phyloP scores from a whole-genome alignment of 2,113 vertebrate species.

The Acrocephalus kingi region DNA sequence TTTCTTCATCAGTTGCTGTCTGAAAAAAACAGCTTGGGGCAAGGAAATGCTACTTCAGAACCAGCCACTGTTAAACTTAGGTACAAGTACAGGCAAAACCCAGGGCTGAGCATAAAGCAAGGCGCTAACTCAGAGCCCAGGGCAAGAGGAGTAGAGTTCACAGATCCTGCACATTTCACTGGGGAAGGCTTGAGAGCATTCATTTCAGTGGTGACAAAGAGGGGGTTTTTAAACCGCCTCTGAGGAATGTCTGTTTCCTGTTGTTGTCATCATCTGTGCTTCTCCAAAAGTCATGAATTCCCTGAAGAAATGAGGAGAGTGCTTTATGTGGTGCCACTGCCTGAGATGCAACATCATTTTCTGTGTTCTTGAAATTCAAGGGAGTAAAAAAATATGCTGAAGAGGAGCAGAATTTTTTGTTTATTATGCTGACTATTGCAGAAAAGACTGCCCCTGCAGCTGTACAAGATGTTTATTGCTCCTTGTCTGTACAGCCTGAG shows the following conservation, averaged over 20 bases:
- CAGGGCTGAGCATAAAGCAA: not conserved
- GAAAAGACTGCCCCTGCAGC: not conserved
- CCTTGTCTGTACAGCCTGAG: not conserved
- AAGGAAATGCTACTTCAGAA: not conserved
- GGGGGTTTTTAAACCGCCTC: not conserved
- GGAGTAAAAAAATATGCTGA: not conserved
- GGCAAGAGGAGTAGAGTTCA: not conserved
- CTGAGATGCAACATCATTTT: not conserved
- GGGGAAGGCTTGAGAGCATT: not conserved
- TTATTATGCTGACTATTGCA: not conserved
- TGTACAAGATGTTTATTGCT: not conserved
- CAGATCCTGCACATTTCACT: not conserved
- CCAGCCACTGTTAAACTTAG: not conserved
- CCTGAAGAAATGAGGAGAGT: not conserved
- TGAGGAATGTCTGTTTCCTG: not conserved
- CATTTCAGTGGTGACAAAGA: not conserved
- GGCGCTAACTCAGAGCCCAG: not conserved
- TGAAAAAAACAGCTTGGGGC: not conserved
- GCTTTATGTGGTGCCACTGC: not conserved
- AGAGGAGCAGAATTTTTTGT: not conserved
- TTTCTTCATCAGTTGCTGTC: not conserved
- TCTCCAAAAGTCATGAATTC: constrained; percentile 9
- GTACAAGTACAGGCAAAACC: not conserved
- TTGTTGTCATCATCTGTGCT: not conserved
- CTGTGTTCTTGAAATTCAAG: not conserved